These are phyloP conservation scores for Larimichthys polyactis DNA, from an alignment of 2,113 vertebrate species.

Conservation along the genomic window DNA sequence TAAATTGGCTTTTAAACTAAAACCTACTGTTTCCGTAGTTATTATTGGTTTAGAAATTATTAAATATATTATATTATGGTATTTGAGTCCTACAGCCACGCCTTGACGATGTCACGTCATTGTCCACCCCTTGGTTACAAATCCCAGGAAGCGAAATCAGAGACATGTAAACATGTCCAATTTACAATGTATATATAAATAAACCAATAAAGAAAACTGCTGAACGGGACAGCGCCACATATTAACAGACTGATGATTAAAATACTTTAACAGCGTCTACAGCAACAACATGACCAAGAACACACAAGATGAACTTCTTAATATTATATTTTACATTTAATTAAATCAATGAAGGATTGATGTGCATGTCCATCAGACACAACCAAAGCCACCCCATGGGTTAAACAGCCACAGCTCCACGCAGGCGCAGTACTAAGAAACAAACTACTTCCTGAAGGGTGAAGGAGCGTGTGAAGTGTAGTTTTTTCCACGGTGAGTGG, in stretches of 20 bases:
- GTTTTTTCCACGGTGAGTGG: not conserved
- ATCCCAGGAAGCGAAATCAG: slow-evolving; percentile 51
- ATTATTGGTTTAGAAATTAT: too few relatives aligned
- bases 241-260: not conserved
- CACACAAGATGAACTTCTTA: too few relatives aligned
- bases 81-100: not conserved
- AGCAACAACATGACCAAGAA: not conserved
- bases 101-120: not conserved
- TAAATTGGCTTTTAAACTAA: too few relatives aligned
- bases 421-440: slow-evolving; percentile 33
- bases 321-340: not conserved
- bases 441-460: slow-evolving; percentile 29
- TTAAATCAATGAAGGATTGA: not conserved
- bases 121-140: slow-evolving; percentile 4
- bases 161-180: slow-evolving; percentile 53
- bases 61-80: too few relatives aligned
- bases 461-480: not conserved
- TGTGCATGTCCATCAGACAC: not conserved
- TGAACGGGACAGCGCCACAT: not conserved
- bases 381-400: not conserved
- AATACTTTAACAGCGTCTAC: not conserved
- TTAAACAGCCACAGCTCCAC: not conserved
- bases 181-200: not conserved
- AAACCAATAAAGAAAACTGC: not conserved
- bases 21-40: too few relatives aligned